Conservation (phyloP, 2,888 invertebrate genomes). For the Suillia variegata region DNA sequence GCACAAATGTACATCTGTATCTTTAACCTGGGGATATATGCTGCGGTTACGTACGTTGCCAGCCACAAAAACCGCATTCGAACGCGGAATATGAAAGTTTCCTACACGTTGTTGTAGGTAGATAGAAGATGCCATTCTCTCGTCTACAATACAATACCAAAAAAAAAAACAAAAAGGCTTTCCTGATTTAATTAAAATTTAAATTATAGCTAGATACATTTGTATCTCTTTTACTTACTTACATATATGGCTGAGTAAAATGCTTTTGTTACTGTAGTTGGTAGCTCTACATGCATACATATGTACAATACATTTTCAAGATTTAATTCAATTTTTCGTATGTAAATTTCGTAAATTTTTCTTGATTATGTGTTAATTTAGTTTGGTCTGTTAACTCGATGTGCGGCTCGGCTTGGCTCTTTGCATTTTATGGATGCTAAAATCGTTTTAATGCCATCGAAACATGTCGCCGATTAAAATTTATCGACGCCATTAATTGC, state of each 20-base stretch:
- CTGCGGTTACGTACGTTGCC: no score
- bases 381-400: no score
- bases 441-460: slow-evolving; percentile 35
- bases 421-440: slow-evolving; percentile 9
- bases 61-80: neutral
- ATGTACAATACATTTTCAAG: slow-evolving; percentile 32
- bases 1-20: no score
- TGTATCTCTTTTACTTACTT: neutral
- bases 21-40: no score
- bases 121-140: no score
- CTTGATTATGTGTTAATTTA: slow-evolving; percentile 52
- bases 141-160: no score
- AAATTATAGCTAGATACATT: no score
- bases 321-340: slow-evolving; percentile 47
- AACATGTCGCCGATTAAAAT: slow-evolving; percentile 42
- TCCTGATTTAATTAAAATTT: neutral
- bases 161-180: no score
- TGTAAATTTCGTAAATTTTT: slow-evolving; percentile 48
- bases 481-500: slow-evolving; percentile 49
- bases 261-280: no score
- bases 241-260: slow-evolving; percentile 3
- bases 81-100: no score
- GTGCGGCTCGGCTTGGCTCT: slow-evolving; percentile 15
- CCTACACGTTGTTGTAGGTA: no score
- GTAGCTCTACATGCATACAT: no score